Base-by-base conservation (phyloP, 2,888 invertebrate genomes). In the Lingula anatina region DNA sequence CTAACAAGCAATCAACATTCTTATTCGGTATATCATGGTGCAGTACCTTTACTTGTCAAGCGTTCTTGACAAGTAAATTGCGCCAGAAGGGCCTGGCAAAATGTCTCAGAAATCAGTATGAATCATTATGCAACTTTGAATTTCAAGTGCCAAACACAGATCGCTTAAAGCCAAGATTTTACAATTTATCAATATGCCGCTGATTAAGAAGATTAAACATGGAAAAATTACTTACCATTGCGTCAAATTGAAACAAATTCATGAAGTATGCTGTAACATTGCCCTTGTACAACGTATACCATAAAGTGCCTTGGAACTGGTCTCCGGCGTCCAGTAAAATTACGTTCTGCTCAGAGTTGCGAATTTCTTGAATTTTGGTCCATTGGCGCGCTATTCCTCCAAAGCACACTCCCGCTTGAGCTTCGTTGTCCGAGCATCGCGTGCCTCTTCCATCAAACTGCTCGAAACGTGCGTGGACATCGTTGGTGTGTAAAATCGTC, bases 261-360 rank as follows among this genome's bases (percentile, higher is more conserved):
- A n/a, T n/a, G n/a, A n/a, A n/a, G 49, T 84, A 84, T 0, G 86
- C 82, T 0, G 88, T 86, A 5, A 90, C 86, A 62, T 83, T 82
- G 84, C 88, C 87, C 65, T 88, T 88, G 78, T 86, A 87, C 15
- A 88, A 78, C 3, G 85, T 85, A 79, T 87, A 92, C 87, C 89
- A 91, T 0, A 87, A 82, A 0, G 89, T 88, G 0, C 93, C 93
- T 1, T 89, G 89, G 75, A 86, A 93, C 0, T 89, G 90, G 73
- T 93, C 93, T 0, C 93, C 93, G 1, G 90, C 93, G 69, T 92
- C 90, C 9, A 93, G 79, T 70, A 88, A 91, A 4, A 93, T 68
- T 0, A 87, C 86, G 81, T 83, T 18, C 5, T 45, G 31, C 9
- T 46, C 9, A 15, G 24, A 26, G 7, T 31, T 27, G 18, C 56